Evolutionary conservation across 2,113 vertebrate species (phyloP).

Genomic region (Ursus arctos): DNA sequence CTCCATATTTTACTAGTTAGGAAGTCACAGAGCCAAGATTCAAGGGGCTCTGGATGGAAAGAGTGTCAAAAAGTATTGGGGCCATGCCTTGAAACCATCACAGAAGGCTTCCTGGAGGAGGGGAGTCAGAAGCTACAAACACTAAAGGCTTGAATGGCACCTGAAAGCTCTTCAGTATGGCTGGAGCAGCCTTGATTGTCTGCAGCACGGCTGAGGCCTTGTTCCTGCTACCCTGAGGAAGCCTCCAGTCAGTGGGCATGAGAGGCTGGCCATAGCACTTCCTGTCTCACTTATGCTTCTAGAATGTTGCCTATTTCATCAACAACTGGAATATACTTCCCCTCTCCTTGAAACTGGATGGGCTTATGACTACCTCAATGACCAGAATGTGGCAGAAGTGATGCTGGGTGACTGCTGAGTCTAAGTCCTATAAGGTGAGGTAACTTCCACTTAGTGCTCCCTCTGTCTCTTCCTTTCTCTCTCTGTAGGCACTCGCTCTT

Average conservation of each 20-base stretch:
- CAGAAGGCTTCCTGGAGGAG: background rate
- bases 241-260: background rate
- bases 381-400: background rate
- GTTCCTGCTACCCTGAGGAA: background rate
- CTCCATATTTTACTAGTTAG: background rate
- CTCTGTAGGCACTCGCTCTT: background rate
- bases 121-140: background rate
- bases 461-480: too few species aligned
- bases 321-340: background rate
- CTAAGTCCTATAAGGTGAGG: background rate
- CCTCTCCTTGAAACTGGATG: background rate
- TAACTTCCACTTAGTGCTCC: background rate
- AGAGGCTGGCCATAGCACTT: background rate
- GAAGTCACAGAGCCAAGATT: background rate
- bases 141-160: background rate
- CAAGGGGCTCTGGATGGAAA: background rate
- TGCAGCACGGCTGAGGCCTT: background rate
- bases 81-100: background rate
- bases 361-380: background rate
- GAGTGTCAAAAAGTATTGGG: background rate
- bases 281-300: background rate
- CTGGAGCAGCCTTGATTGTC: background rate
- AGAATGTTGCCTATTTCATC: background rate
- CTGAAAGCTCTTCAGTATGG: background rate
- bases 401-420: background rate